Base-by-base conservation (phyloP, 2,797 vertebrate species). In the Carduelis carduelis region DNA sequence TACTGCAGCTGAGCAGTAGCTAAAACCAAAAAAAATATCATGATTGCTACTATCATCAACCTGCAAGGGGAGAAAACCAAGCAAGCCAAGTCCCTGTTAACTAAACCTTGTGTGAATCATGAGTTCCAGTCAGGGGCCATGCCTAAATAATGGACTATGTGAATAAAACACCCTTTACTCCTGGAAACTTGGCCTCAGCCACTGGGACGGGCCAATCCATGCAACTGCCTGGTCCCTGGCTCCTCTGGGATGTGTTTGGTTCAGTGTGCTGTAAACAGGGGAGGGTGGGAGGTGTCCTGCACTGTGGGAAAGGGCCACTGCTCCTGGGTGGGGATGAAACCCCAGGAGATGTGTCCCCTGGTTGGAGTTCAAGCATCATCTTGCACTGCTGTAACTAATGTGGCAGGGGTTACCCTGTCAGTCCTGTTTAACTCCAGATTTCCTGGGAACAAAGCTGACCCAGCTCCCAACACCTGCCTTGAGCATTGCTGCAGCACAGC, bases 141-240 rank as follows among this genome's bases (percentile, higher is more conserved):
- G 34, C 74, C 93, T 86, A 78, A 95, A 90, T 95, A 90, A 93
- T 88, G 83, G 56, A 66, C 72, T 68, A 9, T 79, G 74, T 70
- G 90, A 83, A 63, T 43, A 93, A 91, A 96, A 90, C 95, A 26
- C 70, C 34, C 75, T 90, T 90, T 34, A 74, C 74, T 95, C 92
- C 70, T 97, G 95, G 97, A 97, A 96, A 97, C 89, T 96, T 95
- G 92, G 96, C 93, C 87, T 94, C 93, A 95, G 87, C 87, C 89
- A 63, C 49, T 68, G 89, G 85, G 77, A 89, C 0, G 4, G 65
- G 39, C 72, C 96, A 89, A 61, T 72, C 70, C 4, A 27, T 82
- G 69, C 47, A 81, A 88, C 61, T 96, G 79, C 94, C 91, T 92
- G 14, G 6, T 82, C 93, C 84, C 72, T 46, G 22, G 78, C 94